phyloP scores from a whole-genome alignment of 2,888 invertebrate species.

The Emesis russula region DNA sequence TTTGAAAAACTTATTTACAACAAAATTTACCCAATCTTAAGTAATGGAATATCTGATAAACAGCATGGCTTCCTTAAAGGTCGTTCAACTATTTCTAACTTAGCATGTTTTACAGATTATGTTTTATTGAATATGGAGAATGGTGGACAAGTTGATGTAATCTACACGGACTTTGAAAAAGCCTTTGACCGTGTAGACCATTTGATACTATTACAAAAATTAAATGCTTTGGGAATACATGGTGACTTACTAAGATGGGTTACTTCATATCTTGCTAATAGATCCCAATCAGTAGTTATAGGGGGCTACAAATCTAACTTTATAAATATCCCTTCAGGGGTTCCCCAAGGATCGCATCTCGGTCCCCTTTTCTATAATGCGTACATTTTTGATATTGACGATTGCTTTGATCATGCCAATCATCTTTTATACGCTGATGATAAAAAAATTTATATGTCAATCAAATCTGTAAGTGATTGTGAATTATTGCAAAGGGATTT shows the following conservation, averaged over 20 bases:
- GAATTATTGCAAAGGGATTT: not conserved
- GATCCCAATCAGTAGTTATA: not conserved
- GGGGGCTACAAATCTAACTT: not conserved
- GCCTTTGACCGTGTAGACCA: constrained; percentile 8
- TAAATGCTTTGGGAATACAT: not conserved
- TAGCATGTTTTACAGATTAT: not conserved
- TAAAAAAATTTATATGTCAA: not conserved
- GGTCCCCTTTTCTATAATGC: not conserved
- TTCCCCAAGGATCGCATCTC: not conserved
- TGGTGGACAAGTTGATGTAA: not conserved
- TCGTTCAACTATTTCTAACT: not conserved
- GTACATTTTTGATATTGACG: not conserved
- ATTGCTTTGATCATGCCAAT: not conserved
- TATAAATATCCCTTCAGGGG: not conserved
- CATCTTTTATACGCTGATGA: not conserved
- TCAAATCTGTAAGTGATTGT: not conserved
- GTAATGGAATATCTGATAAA: not conserved
- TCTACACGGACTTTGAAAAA: constrained; percentile 4
- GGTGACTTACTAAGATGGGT: constrained; percentile 6
- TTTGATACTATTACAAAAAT: not conserved
- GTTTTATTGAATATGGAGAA: not conserved
- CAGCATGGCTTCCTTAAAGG: not conserved
- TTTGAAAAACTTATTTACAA: not conserved
- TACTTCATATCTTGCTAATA: not conserved
- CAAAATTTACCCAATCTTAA: not conserved